Evolutionary conservation across 92 coral and sea anemone species (phyloP).

Genomic region (Pocillopora meandrina): DNA sequence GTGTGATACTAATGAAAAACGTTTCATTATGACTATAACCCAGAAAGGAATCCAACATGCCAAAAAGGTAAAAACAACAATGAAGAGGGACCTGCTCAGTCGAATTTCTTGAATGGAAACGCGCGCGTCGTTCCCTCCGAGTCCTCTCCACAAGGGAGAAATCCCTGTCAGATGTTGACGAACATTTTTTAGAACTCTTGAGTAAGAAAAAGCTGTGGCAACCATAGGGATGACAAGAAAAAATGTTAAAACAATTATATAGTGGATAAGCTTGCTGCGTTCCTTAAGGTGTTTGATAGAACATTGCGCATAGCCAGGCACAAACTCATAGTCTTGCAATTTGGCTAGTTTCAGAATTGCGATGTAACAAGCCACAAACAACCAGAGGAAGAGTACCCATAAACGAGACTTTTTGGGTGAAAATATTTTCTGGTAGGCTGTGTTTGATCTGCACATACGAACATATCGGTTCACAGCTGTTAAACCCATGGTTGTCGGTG

Average conservation of each 20-base stretch:
- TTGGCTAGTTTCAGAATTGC: slow-evolving; percentile 12
- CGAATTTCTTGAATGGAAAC: slow-evolving; percentile 36
- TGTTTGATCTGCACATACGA: slow-evolving; percentile 23
- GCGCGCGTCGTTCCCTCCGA: neutral
- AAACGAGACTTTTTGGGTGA: slow-evolving; percentile 24
- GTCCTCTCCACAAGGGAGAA: neutral
- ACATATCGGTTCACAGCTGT: slow-evolving; percentile 38
- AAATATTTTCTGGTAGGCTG: slow-evolving; percentile 21
- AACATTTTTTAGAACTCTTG: slow-evolving; percentile 14
- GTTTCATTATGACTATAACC: slow-evolving; percentile 39
- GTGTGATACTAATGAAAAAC: slow-evolving; percentile 7
- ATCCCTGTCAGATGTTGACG: slow-evolving; percentile 21
- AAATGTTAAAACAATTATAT: slow-evolving; percentile 23
- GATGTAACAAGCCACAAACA: slow-evolving; percentile 29
- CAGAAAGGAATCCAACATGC: slow-evolving; percentile 46
- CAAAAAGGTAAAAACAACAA: slow-evolving; percentile 38
- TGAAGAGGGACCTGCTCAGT: slow-evolving; percentile 29
- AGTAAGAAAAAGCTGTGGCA: slow-evolving; percentile 21
- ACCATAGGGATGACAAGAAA: slow-evolving; percentile 22
- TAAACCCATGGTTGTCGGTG: slow-evolving; percentile 41
- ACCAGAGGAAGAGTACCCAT: slow-evolving; percentile 22
- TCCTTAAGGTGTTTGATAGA: slow-evolving; percentile 31
- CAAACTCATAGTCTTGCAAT: slow-evolving; percentile 37
- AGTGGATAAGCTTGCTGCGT: slow-evolving; percentile 21
- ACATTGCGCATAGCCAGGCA: slow-evolving; percentile 46